Base-by-base conservation (phyloP, 2,888 invertebrate genomes). In the Protonemura montana region DNA sequence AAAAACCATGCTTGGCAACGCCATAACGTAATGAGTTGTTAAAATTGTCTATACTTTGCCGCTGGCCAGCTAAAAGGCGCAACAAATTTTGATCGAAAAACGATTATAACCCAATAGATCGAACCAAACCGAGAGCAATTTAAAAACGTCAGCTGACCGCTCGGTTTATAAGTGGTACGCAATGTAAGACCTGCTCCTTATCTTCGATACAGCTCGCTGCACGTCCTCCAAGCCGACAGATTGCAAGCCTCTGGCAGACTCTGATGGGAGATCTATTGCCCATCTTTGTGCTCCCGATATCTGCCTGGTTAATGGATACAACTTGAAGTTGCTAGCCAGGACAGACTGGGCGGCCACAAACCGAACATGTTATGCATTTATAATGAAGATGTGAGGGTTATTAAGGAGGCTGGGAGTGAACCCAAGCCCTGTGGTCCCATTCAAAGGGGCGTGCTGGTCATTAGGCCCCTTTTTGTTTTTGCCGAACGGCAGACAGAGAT, bases 361-460 rank as follows among this genome's bases (percentile, higher is more conserved):
- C 28, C 78, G 30, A 82, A 28, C 86, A 76, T 59, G 76, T 82
- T 35, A 59, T 86, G 86, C 86, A 86, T 86, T 82, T 59, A 41
- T 82, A 86, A 86, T 86, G 59, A 86, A 86, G 86, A 86, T 35
- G 35, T 78, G 59, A 59, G 82, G 59, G 80, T 41, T 27, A 26
- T 35, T 35, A 77, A 42, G 41, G 80, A 30, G 85, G 35, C 30
- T 29, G 28, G 82, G 82, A 29, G 82, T 29, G n/a, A 78, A 78
- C n/a, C 29, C 82, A 42, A 16, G 16, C 42, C 41, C 42, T 82
- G 82, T 82, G 82, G 82, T 82, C 41, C 41, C 6, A 6, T 29
- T n/a, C 78, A 13, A 28, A 13, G 29, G 26, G 78, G 78, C 27
- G 85, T 26, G 21, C 35, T 13, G n/a, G 10, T 76, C 35, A 10